Evolutionary conservation across 2,113 vertebrate species (phyloP).

Genomic region (Campylorhamphus procurvoides): DNA sequence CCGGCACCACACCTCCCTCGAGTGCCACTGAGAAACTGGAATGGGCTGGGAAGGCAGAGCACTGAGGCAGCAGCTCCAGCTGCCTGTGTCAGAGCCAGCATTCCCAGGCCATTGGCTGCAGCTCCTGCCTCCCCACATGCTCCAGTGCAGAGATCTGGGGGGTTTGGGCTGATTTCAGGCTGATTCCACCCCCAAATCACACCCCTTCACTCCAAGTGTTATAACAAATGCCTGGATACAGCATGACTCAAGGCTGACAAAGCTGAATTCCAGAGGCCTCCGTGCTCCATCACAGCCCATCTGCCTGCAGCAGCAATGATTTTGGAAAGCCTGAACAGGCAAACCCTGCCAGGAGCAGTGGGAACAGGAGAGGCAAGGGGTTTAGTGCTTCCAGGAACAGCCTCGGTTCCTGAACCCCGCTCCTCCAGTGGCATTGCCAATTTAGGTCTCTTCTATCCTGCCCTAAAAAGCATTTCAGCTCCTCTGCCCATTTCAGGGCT

Average conservation of each 20-base stretch:
- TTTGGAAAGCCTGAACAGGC: not conserved
- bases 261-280: not conserved
- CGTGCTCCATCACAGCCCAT: not conserved
- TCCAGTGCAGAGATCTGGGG: not conserved
- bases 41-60: conserved; percentile 6
- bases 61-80: not conserved
- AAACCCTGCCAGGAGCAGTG: not conserved
- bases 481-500: not conserved
- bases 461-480: not conserved
- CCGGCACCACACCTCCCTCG: not conserved
- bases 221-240: not conserved
- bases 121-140: not conserved
- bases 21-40: not conserved
- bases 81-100: not conserved
- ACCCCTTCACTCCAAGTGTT: not conserved
- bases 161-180: not conserved
- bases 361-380: not conserved
- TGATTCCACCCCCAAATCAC: not conserved
- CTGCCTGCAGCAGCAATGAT: not conserved
- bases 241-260: conserved; percentile 30
- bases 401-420: not conserved
- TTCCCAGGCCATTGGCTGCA: not conserved
- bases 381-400: not conserved
- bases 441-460: not conserved
- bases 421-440: not conserved